phyloP scores from a whole-genome alignment of 2,797 vertebrate genomes.

The Chaetophractus vellerosus region DNA sequence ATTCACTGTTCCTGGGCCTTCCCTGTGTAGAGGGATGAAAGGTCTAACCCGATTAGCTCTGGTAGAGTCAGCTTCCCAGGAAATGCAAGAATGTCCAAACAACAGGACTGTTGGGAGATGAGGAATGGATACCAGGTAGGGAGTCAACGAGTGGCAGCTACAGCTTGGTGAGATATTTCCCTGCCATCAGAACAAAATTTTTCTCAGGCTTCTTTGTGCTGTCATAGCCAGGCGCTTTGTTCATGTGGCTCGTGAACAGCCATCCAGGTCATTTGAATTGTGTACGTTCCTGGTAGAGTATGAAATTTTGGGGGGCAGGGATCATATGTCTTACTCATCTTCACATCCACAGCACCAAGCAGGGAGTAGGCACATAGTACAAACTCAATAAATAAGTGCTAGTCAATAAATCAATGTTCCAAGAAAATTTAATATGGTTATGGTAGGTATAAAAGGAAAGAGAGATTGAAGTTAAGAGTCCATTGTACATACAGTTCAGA shows the following conservation, averaged over 20 bases:
- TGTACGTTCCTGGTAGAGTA: background rate
- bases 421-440: background rate
- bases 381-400: background rate
- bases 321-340: background rate
- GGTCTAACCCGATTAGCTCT: background rate
- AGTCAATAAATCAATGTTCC: background rate
- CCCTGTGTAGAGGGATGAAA: background rate
- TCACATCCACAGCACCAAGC: background rate
- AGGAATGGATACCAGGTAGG: background rate
- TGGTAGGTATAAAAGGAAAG: background rate
- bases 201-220: background rate
- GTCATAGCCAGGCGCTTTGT: background rate
- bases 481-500: background rate
- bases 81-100: background rate
- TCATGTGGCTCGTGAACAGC: background rate
- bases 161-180: background rate
- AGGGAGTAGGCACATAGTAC: background rate
- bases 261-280: background rate
- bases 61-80: background rate
- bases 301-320: background rate
- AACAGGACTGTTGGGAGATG: background rate
- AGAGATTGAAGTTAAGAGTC: background rate
- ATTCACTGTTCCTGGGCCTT: background rate
- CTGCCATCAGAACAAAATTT: background rate
- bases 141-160: background rate